These are phyloP conservation scores for Mimachlamys varia DNA, from an alignment of 2,888 invertebrate species.

Conservation along the genomic window DNA sequence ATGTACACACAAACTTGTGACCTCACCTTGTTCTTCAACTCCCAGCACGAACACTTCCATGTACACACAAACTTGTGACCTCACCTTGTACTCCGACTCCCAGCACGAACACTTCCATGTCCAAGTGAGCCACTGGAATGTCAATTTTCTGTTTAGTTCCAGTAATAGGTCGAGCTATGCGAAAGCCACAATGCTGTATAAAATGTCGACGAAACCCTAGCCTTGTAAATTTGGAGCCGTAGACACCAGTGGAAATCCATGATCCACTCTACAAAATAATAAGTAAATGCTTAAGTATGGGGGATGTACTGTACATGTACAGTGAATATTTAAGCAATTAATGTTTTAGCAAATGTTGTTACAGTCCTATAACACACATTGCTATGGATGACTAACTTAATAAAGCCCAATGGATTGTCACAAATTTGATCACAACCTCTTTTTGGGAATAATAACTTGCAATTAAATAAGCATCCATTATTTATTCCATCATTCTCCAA, in stretches of 20 bases:
- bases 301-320: neutral
- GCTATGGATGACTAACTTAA: too few relatives aligned
- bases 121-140: conserved; percentile 69
- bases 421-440: too few relatives aligned
- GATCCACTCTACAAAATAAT: conserved; percentile 75
- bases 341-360: too few relatives aligned
- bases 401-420: too few relatives aligned
- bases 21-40: too few relatives aligned
- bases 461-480: too few relatives aligned
- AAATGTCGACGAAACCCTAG: conserved; percentile 79
- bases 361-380: too few relatives aligned
- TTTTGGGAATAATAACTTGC: too few relatives aligned
- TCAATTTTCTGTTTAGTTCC: conserved; percentile 47
- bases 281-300: neutral
- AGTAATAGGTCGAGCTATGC: conserved; percentile 68
- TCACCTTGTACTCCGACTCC: conserved; percentile 69
- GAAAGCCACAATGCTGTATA: conserved; percentile 79
- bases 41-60: too few relatives aligned
- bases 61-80: neutral
- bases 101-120: conserved; percentile 69
- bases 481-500: too few relatives aligned
- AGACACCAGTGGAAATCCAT: conserved; percentile 79
- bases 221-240: conserved; percentile 79
- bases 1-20: too few relatives aligned
- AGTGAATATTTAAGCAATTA: too few relatives aligned